Evolutionary conservation across 2,888 invertebrate species (phyloP).

Genomic region (Geotrupes spiniger): DNA sequence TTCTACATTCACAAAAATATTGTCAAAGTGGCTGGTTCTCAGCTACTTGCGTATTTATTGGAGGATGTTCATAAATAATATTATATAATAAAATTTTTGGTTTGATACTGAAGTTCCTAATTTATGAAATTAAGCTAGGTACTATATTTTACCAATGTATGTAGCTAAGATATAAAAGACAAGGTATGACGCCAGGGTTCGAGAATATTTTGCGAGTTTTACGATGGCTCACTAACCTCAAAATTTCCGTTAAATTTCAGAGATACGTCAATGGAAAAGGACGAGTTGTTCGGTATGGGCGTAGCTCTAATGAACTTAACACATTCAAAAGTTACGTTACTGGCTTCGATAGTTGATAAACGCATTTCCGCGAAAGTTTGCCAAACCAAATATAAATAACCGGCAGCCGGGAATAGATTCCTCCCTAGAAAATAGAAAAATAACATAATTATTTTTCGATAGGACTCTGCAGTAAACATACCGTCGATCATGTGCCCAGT

Average conservation of each 20-base stretch:
- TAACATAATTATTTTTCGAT: not conserved
- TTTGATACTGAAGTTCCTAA: no score
- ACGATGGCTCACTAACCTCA: constrained; percentile 47
- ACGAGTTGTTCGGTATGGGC: constrained; percentile 39
- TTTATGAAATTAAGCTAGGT: no score
- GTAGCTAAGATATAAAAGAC: no score
- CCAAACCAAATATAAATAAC: constrained; percentile 54
- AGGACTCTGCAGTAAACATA: not conserved
- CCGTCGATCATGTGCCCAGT: constrained; percentile 80
- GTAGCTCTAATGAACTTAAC: constrained; percentile 51
- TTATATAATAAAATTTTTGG: no score
- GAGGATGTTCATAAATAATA: no score
- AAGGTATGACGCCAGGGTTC: not conserved
- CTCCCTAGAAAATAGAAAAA: no score
- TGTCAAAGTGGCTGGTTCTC: no score
- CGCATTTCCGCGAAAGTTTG: constrained; percentile 52
- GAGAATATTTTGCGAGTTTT: no score
- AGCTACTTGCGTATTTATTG: no score
- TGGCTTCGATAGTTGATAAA: constrained; percentile 44
- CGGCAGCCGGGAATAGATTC: constrained; percentile 68
- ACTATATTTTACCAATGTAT: no score
- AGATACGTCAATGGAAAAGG: constrained; percentile 27
- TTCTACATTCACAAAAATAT: no score
- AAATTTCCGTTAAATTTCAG: constrained; percentile 36
- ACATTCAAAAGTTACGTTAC: constrained; percentile 57